phyloP scores from a whole-genome alignment of 2,113 vertebrate species.

The Phylloscopus trochiloides region DNA sequence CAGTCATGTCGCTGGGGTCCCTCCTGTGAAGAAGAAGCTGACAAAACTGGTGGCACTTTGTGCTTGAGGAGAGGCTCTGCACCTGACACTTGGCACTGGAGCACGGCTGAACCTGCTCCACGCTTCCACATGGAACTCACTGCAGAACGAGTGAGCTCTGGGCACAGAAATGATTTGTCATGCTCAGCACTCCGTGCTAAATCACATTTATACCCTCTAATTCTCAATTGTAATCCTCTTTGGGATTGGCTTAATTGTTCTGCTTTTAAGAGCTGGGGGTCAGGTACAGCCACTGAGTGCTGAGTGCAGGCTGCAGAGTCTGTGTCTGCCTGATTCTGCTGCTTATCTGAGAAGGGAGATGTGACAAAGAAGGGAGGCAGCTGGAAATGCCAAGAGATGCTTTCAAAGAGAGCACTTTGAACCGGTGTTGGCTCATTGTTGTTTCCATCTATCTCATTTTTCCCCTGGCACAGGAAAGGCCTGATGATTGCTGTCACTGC shows the following conservation, averaged over 20 bases:
- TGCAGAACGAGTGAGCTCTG: not conserved
- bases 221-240: slow-evolving; percentile 32
- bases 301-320: not conserved
- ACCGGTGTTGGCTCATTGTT: not conserved
- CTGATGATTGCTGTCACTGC: not conserved
- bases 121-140: not conserved
- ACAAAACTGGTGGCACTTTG: not conserved
- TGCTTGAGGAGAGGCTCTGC: not conserved
- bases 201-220: slow-evolving; percentile 38
- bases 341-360: not conserved
- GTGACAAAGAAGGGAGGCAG: not conserved
- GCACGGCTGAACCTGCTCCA: not conserved
- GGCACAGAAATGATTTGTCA: slow-evolving; percentile 30
- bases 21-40: not conserved
- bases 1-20: fast-evolving
- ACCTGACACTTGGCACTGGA: not conserved
- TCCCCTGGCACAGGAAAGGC: not conserved
- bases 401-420: not conserved
- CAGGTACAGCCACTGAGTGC: not conserved
- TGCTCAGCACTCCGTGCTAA: slow-evolving; percentile 28
- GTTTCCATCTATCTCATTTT: not conserved
- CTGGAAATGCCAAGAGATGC: not conserved
- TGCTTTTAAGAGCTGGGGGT: not conserved
- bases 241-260: not conserved
- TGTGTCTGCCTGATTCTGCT: not conserved